Percentiles rank a stretch among this genome's conserved stretches.
Conservation (phyloP, 2,888 invertebrate genomes). For the Amblyjoppa proteus region DNA sequence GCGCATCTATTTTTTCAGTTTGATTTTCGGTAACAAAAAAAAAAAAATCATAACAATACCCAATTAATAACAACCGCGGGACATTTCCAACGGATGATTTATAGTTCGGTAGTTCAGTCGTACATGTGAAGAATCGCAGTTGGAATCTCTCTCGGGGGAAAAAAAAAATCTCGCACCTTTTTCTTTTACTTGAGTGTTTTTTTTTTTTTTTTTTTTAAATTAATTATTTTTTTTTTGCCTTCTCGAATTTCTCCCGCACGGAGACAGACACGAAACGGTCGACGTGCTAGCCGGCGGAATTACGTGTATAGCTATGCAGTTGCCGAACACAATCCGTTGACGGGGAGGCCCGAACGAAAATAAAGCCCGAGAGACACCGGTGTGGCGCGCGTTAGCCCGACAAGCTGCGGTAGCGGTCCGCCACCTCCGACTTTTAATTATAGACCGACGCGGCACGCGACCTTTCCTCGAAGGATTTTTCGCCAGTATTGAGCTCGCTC, state of each 20-base stretch:
- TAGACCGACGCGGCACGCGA: conserved; percentile 52
- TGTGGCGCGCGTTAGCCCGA: conserved; percentile 49
- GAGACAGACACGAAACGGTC: background rate
- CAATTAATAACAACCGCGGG: too few species aligned
- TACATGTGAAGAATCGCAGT: too few species aligned
- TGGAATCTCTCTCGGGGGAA: too few species aligned
- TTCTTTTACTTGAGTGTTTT: too few species aligned
- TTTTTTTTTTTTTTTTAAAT: too few species aligned
- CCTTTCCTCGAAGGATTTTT: conserved; percentile 64
- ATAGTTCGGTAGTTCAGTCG: too few species aligned
- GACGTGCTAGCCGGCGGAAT: background rate
- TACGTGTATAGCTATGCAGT: background rate
- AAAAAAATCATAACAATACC: too few species aligned
- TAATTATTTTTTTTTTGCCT: background rate
- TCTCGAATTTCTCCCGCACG: conserved; percentile 7
- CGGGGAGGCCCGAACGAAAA: conserved; percentile 50
- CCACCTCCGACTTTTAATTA: conserved; percentile 65
- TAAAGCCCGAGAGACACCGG: conserved; percentile 50
- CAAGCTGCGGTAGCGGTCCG: conserved; percentile 11
- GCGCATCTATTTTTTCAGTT: too few species aligned
- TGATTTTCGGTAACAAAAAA: too few species aligned
- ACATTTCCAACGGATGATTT: too few species aligned
- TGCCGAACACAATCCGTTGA: conserved; percentile 13
- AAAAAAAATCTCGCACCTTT: too few species aligned
- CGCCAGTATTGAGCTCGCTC: conserved; percentile 2